Conservation (phyloP, 1,140 invertebrate genomes). For the Conus ventricosus region DNA sequence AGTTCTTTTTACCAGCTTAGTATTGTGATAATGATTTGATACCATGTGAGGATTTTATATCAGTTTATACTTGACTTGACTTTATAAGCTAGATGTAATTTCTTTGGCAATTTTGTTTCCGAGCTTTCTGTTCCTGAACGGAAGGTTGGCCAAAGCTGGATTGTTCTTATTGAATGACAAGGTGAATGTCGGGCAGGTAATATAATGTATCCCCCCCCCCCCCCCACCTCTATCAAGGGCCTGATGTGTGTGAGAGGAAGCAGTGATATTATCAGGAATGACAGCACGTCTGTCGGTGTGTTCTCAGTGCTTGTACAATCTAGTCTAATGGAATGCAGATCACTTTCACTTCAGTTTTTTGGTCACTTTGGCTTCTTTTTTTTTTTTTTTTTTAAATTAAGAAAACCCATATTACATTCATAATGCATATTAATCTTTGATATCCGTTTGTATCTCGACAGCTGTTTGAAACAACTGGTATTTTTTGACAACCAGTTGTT, state of each 20-base stretch:
- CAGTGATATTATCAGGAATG: neutral
- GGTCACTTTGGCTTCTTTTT: neutral
- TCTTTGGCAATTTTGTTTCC: too few species aligned
- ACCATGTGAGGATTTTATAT: neutral
- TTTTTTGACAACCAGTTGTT: neutral
- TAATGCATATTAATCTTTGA: neutral
- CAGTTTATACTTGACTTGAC: neutral
- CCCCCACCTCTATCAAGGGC: too few species aligned
- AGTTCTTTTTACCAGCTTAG: neutral
- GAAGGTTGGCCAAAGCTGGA: too few species aligned
- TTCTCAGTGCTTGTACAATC: conserved; percentile 7
- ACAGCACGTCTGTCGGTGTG: neutral
- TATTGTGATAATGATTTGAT: neutral
- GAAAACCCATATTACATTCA: neutral
- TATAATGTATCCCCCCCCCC: too few species aligned
- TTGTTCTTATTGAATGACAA: too few species aligned
- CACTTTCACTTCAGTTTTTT: neutral
- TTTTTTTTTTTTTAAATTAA: neutral
- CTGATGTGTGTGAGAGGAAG: neutral
- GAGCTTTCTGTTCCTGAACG: too few species aligned
- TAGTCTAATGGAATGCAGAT: neutral
- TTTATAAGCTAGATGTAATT: too few species aligned
- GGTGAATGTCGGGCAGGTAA: too few species aligned
- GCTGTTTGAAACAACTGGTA: neutral
- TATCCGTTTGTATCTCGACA: neutral